Evolutionary conservation across 2,888 invertebrate genomes (phyloP).

Genomic region (Branchinecta sandiegonensis): DNA sequence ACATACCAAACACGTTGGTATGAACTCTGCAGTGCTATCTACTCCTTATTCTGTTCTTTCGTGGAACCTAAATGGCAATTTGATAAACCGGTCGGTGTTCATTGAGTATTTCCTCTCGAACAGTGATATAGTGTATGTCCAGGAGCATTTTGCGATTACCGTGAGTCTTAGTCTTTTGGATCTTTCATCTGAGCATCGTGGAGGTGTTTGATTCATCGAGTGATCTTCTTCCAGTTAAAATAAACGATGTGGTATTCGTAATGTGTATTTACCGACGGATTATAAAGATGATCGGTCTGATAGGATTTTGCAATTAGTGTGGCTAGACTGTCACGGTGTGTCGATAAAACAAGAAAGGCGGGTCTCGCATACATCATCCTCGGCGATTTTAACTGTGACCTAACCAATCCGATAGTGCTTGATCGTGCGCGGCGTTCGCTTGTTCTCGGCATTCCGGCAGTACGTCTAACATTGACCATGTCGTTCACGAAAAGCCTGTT

Average conservation of each 20-base stretch:
- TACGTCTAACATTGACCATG: too few species aligned
- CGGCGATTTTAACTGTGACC: too few species aligned
- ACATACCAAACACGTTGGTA: background rate
- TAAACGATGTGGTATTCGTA: background rate
- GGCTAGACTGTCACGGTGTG: too few species aligned
- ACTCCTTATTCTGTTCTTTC: background rate
- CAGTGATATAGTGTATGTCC: background rate
- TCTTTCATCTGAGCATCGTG: background rate
- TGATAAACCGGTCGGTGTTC: slow-evolving; percentile 11
- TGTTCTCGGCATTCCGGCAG: too few species aligned
- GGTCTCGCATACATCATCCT: too few species aligned
- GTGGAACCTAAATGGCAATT: background rate
- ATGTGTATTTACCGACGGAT: background rate
- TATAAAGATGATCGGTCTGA: slow-evolving; percentile 4
- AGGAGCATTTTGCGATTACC: background rate
- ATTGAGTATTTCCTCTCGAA: background rate
- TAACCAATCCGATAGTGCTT: too few species aligned
- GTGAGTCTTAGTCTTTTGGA: background rate
- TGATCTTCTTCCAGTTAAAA: slow-evolving; percentile 7
- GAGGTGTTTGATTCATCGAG: background rate
- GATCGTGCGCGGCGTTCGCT: too few species aligned
- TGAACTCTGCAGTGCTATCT: background rate
- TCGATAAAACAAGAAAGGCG: too few species aligned
- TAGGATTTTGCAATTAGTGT: too few species aligned
- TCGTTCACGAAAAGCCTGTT: too few species aligned